These are phyloP conservation scores for Amphipyra berbera DNA, from an alignment of 2,888 invertebrate genomes.

Conservation along the genomic window DNA sequence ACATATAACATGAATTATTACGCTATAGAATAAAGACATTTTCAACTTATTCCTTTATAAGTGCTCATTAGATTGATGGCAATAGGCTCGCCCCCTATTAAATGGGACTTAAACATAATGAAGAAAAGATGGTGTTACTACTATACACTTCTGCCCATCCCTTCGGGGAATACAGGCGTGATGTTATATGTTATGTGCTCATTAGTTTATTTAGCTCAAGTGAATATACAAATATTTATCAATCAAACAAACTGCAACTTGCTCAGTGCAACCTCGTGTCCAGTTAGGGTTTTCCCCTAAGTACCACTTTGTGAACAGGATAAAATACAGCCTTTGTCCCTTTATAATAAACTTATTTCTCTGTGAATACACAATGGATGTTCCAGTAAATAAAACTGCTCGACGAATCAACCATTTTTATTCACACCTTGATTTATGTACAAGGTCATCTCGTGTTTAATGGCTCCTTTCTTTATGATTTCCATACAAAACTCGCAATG, in stretches of 20 bases:
- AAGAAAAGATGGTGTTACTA: no score
- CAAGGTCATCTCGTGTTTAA: slow-evolving; percentile 41
- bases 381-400: slow-evolving; percentile 23
- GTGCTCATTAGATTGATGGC: no score
- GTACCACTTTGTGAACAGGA: slow-evolving; percentile 7
- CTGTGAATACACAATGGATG: slow-evolving; percentile 21
- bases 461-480: slow-evolving; percentile 29
- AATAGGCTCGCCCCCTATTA: no score
- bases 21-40: no score
- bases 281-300: slow-evolving; percentile 18
- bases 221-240: slow-evolving; percentile 2
- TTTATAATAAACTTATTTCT: slow-evolving; percentile 15
- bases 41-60: no score
- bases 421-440: slow-evolving; percentile 26
- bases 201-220: background rate
- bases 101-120: no score
- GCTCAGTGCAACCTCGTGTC: slow-evolving; percentile 7
- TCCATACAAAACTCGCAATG: slow-evolving; percentile 2
- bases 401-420: slow-evolving; percentile 20
- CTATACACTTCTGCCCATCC: no score
- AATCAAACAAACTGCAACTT: background rate
- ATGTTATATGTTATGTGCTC: no score
- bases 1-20: no score
- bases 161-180: no score
- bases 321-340: slow-evolving; percentile 10